phyloP scores from a whole-genome alignment of 1,140 invertebrate genomes.

The Zaprionus ghesquierei region DNA sequence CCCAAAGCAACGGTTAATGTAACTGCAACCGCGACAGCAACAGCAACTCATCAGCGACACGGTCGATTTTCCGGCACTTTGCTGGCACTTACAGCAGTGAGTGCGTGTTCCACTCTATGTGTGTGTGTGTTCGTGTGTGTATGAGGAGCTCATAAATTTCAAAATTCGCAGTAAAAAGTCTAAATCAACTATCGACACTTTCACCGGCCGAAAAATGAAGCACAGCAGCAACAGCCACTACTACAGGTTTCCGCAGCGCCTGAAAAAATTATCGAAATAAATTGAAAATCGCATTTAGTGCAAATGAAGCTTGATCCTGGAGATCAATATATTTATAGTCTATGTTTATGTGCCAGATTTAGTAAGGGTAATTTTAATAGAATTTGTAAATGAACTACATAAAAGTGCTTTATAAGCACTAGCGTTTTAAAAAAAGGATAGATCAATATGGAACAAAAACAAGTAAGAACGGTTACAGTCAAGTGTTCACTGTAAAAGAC shows the following conservation, averaged over 20 bases:
- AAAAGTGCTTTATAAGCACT: too few species aligned
- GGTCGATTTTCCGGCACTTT: not conserved
- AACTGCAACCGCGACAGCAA: not conserved
- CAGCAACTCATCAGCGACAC: not conserved
- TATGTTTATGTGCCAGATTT: not conserved
- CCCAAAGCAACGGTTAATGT: not conserved
- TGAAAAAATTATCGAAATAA: slow-evolving; percentile 14
- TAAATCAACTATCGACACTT: slow-evolving; percentile 20
- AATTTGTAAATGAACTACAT: too few species aligned
- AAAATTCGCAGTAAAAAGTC: not conserved
- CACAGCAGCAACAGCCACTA: too few species aligned
- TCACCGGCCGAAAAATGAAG: not conserved
- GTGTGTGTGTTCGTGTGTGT: not conserved
- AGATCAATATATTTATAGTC: not conserved
- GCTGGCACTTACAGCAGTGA: not conserved
- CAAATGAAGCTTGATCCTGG: not conserved
- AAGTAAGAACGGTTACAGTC: too few species aligned
- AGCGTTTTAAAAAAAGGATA: too few species aligned
- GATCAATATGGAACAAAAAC: too few species aligned
- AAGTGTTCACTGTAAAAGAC: too few species aligned
- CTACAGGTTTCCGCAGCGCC: not conserved
- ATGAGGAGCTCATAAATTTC: not conserved
- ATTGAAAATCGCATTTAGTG: not conserved
- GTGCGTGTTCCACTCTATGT: not conserved
- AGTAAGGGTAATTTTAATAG: too few species aligned